A percentile compares a stretch with the other conserved stretches of the same genome.
phyloP scores from a whole-genome alignment of 2,113 vertebrate genomes.

The Oryzias woworae region DNA sequence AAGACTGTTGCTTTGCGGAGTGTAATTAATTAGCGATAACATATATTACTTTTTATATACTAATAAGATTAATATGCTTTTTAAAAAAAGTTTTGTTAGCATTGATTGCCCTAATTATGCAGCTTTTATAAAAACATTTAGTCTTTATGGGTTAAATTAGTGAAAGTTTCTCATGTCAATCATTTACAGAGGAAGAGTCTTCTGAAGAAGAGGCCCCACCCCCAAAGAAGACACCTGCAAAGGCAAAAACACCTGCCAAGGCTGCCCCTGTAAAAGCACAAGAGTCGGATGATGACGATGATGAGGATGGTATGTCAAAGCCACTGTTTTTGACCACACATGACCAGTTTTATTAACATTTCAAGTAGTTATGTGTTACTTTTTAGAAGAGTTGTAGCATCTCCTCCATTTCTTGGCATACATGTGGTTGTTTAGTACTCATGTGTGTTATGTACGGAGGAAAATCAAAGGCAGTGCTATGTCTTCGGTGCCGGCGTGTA shows the following conservation, averaged over 20 bases:
- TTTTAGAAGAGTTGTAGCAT: accelerated
- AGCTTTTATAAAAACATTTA: too few relatives aligned
- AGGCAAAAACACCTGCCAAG: constrained; percentile 18
- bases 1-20: too few relatives aligned
- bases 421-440: constrained; percentile 57
- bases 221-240: constrained; percentile 62
- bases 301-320: constrained; percentile 69
- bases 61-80: too few relatives aligned
- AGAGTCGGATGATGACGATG: constrained; percentile 80
- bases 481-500: constrained; percentile 73
- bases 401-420: constrained; percentile 69
- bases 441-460: constrained; percentile 70
- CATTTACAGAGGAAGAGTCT: constrained; percentile 59
- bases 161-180: background rate
- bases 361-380: too few relatives aligned
- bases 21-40: too few relatives aligned
- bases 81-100: too few relatives aligned
- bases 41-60: too few relatives aligned
- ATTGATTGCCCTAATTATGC: too few relatives aligned
- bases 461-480: constrained; percentile 67
- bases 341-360: too few relatives aligned
- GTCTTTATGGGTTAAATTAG: background rate
- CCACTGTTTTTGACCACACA: too few relatives aligned
- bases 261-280: constrained; percentile 50
- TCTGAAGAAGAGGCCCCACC: constrained; percentile 74